Evolutionary conservation across 2,888 invertebrate genomes (phyloP).

Genomic region (Carpatolechia fugitivella): DNA sequence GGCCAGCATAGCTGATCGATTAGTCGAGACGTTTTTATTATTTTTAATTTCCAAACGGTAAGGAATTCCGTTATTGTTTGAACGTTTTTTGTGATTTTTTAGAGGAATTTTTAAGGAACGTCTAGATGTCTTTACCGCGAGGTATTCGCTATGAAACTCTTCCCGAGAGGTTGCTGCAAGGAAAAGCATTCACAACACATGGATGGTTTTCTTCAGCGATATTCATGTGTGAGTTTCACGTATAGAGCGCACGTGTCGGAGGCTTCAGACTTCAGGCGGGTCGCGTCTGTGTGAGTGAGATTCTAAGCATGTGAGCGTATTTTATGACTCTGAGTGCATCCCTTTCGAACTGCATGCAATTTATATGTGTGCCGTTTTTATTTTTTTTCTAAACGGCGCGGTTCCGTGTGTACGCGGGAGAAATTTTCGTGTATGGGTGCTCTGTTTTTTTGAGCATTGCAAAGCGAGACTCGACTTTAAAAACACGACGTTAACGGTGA

Average conservation of each 20-base stretch:
- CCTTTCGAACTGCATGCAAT: constrained; percentile 77
- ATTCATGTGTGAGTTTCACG: constrained; percentile 52
- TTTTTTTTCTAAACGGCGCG: constrained; percentile 73
- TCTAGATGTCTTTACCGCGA: constrained; percentile 77
- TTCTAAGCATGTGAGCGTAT: constrained; percentile 54
- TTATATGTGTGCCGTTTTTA: constrained; percentile 73
- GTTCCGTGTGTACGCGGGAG: constrained; percentile 53
- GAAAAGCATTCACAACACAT: constrained; percentile 78
- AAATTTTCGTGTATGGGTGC: constrained; percentile 55
- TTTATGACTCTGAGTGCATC: constrained; percentile 80
- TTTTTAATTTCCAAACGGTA: constrained; percentile 26
- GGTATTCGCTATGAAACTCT: constrained; percentile 80
- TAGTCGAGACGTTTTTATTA: constrained; percentile 33
- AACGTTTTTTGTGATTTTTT: constrained; percentile 36
- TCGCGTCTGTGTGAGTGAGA: constrained; percentile 36
- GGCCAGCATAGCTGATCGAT: constrained; percentile 58
- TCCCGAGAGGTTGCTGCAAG: constrained; percentile 79
- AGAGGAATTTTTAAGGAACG: constrained; percentile 55
- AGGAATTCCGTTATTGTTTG: constrained; percentile 34
- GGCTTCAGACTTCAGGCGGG: constrained; percentile 49
- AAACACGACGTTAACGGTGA: constrained; percentile 18
- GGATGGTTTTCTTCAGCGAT: constrained; percentile 65
- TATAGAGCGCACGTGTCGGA: constrained; percentile 46
- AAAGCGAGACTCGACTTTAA: constrained; percentile 5
- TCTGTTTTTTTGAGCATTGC: constrained; percentile 56